phyloP scores from a whole-genome alignment of 2,888 invertebrate species.

The Drosophila siamana region DNA sequence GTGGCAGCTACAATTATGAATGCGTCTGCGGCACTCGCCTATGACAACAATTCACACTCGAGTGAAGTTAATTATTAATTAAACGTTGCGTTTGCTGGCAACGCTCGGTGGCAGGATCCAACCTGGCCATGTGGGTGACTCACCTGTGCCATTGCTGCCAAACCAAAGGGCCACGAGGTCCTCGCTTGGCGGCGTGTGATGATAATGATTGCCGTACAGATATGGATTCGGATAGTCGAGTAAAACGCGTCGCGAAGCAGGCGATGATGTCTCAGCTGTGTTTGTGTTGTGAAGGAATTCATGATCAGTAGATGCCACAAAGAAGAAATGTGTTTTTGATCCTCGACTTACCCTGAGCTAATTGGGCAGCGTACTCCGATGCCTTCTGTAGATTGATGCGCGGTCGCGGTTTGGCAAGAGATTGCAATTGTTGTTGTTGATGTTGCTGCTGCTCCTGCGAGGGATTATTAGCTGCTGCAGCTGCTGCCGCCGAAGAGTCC shows the following conservation, averaged over 20 bases:
- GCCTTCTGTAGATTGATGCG: conserved; percentile 85
- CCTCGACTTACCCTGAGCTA: conserved; percentile 83
- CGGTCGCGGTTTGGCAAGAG: conserved; percentile 82
- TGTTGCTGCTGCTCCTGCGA: conserved; percentile 60
- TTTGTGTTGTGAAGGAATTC: not conserved
- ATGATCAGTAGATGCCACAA: not conserved
- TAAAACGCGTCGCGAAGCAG: conserved; percentile 85
- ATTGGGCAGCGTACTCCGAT: conserved; percentile 84
- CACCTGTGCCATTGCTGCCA: conserved; percentile 88
- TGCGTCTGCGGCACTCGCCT: conserved; percentile 35
- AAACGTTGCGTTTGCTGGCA: conserved; percentile 54
- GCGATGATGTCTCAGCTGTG: conserved; percentile 84
- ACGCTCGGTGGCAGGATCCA: conserved; percentile 33
- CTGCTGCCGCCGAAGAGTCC: conserved; percentile 85
- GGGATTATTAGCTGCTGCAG: conserved; percentile 61
- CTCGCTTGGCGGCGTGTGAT: conserved; percentile 88
- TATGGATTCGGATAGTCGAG: conserved; percentile 85
- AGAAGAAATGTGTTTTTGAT: not conserved
- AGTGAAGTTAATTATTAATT: conserved; percentile 65
- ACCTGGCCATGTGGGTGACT: conserved; percentile 69
- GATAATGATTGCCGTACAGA: conserved; percentile 85
- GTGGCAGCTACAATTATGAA: conserved; percentile 37
- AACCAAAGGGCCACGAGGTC: conserved; percentile 92
- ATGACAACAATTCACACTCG: conserved; percentile 67
- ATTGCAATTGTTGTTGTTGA: conserved; percentile 73